Conservation (phyloP, 2,113 vertebrate genomes). For the Gambusia affinis region DNA sequence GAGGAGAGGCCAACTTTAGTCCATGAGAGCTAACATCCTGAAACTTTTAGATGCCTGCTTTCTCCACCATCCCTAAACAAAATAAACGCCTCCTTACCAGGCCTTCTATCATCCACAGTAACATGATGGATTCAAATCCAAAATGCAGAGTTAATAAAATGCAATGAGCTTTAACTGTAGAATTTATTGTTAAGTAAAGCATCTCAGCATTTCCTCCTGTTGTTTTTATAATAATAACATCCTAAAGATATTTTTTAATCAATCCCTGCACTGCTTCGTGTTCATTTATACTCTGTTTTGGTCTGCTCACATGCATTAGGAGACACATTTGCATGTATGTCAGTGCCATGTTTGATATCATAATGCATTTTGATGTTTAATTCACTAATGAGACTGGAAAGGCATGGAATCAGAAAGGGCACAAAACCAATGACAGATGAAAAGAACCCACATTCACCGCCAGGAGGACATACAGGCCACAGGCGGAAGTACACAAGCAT, state of each 20-base stretch:
- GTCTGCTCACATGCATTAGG: conserved; percentile 1
- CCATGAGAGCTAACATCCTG: too few relatives aligned
- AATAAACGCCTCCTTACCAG: too few relatives aligned
- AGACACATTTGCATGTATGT: conserved; percentile 24
- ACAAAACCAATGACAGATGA: conserved; percentile 25
- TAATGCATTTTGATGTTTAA: conserved; percentile 59
- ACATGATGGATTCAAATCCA: too few relatives aligned
- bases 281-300: conserved; percentile 34
- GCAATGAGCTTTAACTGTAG: not conserved
- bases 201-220: too few relatives aligned
- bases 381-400: conserved; percentile 36
- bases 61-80: too few relatives aligned
- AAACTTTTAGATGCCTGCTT: too few relatives aligned
- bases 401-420: conserved; percentile 31
- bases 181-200: not conserved
- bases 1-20: too few relatives aligned
- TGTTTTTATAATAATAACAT: too few relatives aligned
- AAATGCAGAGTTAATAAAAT: not conserved
- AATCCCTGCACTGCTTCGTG: conserved; percentile 13
- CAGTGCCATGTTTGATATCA: conserved; percentile 40
- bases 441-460: conserved; percentile 26
- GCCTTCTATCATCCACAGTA: too few relatives aligned
- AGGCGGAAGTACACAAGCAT: conserved; percentile 8
- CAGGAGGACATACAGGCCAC: conserved; percentile 14
- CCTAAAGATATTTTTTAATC: not conserved